Percentiles rank a stretch among this genome's conserved stretches.
phyloP scores from a whole-genome alignment of 2,797 vertebrate genomes.

The Scolopax rusticola region DNA sequence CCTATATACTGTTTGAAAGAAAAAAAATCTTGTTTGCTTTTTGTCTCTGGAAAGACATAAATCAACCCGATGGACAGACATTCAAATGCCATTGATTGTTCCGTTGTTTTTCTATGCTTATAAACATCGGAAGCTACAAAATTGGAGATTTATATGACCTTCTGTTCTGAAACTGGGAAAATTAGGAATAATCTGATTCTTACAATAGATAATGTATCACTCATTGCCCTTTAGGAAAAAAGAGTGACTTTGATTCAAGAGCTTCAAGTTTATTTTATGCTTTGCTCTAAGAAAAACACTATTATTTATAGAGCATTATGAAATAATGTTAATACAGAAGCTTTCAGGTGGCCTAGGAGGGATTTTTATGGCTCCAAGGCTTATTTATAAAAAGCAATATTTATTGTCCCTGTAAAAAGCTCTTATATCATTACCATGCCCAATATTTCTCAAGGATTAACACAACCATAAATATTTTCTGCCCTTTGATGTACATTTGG shows the following conservation, averaged over 20 bases:
- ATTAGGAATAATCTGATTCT: neutral
- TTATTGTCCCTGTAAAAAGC: neutral
- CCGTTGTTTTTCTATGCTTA: neutral
- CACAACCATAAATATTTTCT: slow-evolving; percentile 12
- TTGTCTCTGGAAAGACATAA: neutral
- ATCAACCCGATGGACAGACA: neutral
- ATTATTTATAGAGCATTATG: neutral
- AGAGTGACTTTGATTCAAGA: neutral
- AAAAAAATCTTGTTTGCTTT: neutral
- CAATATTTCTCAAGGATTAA: neutral
- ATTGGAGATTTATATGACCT: neutral
- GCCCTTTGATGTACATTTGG: neutral
- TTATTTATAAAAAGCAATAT: slow-evolving; percentile 5
- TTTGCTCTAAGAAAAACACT: neutral
- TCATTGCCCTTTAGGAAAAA: neutral
- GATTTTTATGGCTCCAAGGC: neutral
- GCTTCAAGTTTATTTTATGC: neutral
- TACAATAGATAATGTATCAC: neutral
- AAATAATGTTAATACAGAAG: neutral
- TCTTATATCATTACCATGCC: neutral
- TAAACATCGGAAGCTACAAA: neutral
- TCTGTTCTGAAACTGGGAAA: neutral
- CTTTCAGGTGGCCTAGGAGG: neutral
- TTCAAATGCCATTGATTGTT: neutral
- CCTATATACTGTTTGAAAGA: neutral